Conservation (phyloP, 2,113 vertebrate genomes). For the Triplophysa siluroides region DNA sequence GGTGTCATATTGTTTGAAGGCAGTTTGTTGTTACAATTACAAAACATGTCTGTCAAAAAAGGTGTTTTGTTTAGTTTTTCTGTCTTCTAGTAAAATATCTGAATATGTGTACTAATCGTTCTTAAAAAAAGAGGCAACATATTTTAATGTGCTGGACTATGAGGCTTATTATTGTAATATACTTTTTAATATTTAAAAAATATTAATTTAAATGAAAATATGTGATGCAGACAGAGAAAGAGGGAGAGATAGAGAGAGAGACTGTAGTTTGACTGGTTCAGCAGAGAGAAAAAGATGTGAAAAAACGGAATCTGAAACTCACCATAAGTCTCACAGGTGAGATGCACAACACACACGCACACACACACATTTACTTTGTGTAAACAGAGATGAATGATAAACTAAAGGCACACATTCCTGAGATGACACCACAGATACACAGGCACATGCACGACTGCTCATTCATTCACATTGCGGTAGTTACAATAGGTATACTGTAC, state of each 20-base stretch:
- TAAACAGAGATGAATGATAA: constrained; percentile 75
- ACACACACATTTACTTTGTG: constrained; percentile 34
- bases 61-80: no score
- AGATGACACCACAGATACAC: constrained; percentile 44
- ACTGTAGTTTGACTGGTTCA: constrained; percentile 50
- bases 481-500: background rate
- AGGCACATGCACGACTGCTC: background rate
- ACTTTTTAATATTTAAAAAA: background rate
- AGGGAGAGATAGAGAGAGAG: background rate
- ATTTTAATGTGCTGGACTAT: background rate
- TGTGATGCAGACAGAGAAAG: background rate
- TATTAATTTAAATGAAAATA: background rate
- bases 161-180: no score
- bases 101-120: no score
- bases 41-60: constrained; percentile 7
- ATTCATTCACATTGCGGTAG: background rate
- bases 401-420: constrained; percentile 56
- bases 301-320: constrained; percentile 50
- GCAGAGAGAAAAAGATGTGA: constrained; percentile 12
- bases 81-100: no score
- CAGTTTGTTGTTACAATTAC: constrained; percentile 3
- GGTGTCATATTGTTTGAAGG: background rate
- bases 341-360: constrained; percentile 30
- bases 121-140: background rate
- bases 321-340: constrained; percentile 33